phyloP scores from a whole-genome alignment of 2,113 vertebrate genomes.

The Phalacrocorax aristotelis region DNA sequence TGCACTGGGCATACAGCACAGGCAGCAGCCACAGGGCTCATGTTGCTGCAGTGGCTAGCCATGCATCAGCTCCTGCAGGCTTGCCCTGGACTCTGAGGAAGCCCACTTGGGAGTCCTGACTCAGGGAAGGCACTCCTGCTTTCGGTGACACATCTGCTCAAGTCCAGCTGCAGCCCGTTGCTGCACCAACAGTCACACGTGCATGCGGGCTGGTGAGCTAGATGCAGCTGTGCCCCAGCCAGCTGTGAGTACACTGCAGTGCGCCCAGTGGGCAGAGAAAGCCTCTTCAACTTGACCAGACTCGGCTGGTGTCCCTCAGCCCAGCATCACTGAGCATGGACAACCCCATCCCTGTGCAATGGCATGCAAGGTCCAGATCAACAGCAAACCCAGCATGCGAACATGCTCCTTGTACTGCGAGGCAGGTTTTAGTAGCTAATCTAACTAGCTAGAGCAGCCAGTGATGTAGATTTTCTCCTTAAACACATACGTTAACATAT shows the following conservation, averaged over 20 bases:
- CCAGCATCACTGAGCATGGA: background rate
- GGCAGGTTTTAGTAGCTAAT: background rate
- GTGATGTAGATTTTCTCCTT: background rate
- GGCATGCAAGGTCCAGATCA: background rate
- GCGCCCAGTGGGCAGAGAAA: background rate
- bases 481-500: background rate
- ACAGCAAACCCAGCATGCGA: background rate
- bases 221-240: background rate
- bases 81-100: background rate
- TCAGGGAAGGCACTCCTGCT: background rate
- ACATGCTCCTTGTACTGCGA: background rate
- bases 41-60: background rate
- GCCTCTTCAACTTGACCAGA: background rate
- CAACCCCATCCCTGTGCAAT: background rate
- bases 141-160: background rate
- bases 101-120: background rate
- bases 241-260: background rate
- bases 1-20: rapidly evolving
- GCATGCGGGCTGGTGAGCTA: background rate
- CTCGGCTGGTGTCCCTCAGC: background rate
- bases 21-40: background rate
- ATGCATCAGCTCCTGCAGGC: rapidly evolving
- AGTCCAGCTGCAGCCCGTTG: background rate
- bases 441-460: background rate
- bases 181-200: background rate